Conservation (phyloP, 2,797 vertebrate genomes). For the Gorsachius magnificus region DNA sequence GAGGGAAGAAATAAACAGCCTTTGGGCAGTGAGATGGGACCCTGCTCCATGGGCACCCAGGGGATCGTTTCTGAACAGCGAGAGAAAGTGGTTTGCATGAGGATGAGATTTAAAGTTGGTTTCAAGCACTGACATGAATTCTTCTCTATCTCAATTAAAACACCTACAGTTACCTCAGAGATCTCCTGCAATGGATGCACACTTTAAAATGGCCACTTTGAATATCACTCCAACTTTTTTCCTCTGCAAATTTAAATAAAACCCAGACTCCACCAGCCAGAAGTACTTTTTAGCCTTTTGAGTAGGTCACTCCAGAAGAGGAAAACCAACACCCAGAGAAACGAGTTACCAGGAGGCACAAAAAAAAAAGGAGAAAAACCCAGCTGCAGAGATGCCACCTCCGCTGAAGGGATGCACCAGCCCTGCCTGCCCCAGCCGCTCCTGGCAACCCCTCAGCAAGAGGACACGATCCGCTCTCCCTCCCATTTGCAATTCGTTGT, state of each 20-base stretch:
- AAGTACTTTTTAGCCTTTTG: neutral
- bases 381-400: neutral
- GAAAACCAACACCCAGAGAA: neutral
- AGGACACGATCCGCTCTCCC: fast-evolving
- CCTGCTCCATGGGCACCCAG: fast-evolving
- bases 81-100: neutral
- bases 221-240: neutral
- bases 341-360: neutral
- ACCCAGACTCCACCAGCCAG: neutral
- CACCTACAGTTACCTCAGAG: neutral
- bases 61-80: neutral
- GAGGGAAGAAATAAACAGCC: neutral
- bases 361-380: neutral
- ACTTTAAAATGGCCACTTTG: neutral
- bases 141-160: neutral
- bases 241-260: neutral
- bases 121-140: neutral
- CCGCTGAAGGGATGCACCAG: fast-evolving
- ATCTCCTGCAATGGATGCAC: neutral
- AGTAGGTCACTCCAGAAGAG: neutral
- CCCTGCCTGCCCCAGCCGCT: neutral
- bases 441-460: fast-evolving
- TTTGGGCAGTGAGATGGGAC: neutral
- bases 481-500: neutral
- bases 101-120: neutral